Evolutionary conservation across 2,113 vertebrate genomes (phyloP).

Genomic region (Trematomus loennbergii): DNA sequence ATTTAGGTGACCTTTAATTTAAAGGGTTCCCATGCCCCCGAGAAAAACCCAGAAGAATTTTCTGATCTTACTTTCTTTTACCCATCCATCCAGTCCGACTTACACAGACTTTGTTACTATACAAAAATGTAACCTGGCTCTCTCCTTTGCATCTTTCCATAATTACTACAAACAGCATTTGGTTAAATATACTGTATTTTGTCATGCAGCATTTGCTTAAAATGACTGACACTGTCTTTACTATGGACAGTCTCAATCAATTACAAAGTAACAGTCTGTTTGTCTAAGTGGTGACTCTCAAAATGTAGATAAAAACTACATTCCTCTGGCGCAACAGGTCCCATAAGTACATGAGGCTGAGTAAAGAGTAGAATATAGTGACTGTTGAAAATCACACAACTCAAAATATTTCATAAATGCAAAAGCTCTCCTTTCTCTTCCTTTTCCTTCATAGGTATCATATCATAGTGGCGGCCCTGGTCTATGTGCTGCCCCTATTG

Average conservation of each 20-base stretch:
- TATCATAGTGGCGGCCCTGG: constrained; percentile 90
- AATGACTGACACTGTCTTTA: not conserved
- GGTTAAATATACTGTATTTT: no score
- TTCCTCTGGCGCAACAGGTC: not conserved
- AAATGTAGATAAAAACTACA: not conserved
- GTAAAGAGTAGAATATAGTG: not conserved
- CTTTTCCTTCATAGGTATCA: constrained; percentile 87
- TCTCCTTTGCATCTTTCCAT: no score
- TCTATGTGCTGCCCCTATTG: constrained; percentile 93
- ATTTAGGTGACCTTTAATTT: no score
- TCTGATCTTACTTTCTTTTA: no score
- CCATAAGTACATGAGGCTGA: not conserved
- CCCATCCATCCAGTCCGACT: no score
- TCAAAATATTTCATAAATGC: not conserved
- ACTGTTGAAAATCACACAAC: not conserved
- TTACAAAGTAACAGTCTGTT: no score
- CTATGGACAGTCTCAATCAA: not conserved
- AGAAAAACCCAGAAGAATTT: no score
- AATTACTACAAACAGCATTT: no score
- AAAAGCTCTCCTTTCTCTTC: not conserved
- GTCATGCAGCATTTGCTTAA: not conserved
- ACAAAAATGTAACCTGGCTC: no score
- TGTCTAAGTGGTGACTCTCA: not conserved
- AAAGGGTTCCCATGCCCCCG: no score
- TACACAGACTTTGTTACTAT: no score